Base-by-base conservation (phyloP, 1,140 invertebrate genomes). In the Orchestia grillus region DNA sequence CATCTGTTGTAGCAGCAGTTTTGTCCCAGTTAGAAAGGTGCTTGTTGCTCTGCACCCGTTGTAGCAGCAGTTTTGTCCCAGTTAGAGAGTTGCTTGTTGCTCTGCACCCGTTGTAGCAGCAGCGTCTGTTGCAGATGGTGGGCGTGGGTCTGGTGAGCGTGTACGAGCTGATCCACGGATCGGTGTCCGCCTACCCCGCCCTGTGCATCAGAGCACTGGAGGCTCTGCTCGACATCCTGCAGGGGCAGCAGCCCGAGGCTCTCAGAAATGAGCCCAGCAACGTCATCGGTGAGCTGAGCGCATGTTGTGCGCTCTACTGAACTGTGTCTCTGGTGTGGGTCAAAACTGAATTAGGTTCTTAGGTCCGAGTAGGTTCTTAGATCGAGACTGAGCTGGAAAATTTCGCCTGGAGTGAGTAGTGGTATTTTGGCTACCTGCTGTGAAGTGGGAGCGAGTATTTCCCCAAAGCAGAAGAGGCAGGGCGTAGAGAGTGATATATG, bases 151-250 rank as follows among this genome's bases (percentile, higher is more conserved):
- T 99, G 96, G 98, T 98, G 97, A 98, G 98, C 96, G 98, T 99
- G 15, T 99, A 99, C 98, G 98, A 99, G 97, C 97, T 99, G 43
- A 99, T 99, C 96, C 98, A 98, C 97, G 99, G 99, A 97, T 99
- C 99, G 96, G 98, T 98, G 96, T 98, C 98, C 96, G 98, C 98
- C 36, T 98, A 99, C 97, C 98, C 99, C 44, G 97, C 97, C 87
- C 98, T 99, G 96, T 99, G 99, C 98, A 98, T 98, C 87, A 98
- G 98, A 97, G 98, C 99, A 53, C 97, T 99, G 23, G 98, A 98
- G 97, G 99, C 99, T 42, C 97, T 99, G 96, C 97, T 99, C 92
- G 99, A 99, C 98, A 98, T 99, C 96, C 97, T 99, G 95, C 99
- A 99, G 97, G 99, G 99, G 62, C 98, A 99, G 97, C 98, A 98